phyloP scores from a whole-genome alignment of 35 echinoderm and acorn worm genomes.

The Heliocidaris tuberculata region DNA sequence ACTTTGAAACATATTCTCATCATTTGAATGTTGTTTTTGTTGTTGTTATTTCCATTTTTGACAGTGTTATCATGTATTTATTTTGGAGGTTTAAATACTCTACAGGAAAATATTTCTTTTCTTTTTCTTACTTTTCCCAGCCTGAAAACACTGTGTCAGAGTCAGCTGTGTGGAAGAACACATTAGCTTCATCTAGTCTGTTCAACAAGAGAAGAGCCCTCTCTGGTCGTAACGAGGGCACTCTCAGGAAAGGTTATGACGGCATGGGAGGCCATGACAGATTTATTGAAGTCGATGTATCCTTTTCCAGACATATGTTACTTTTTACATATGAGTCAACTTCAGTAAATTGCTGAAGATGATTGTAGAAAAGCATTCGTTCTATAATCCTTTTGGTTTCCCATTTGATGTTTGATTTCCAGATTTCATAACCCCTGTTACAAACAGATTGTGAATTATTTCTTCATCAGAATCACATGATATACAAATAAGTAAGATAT shows the following conservation, averaged over 20 bases:
- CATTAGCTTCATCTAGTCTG: slow-evolving; percentile 56
- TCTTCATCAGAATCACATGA: too few species aligned
- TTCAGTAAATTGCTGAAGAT: too few species aligned
- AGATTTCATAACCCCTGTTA: too few species aligned
- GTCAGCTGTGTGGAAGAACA: neutral
- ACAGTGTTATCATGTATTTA: too few species aligned
- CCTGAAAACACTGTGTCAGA: slow-evolving; percentile 20
- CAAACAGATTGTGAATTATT: too few species aligned
- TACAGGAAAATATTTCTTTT: neutral
- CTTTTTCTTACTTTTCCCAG: neutral
- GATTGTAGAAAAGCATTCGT: too few species aligned
- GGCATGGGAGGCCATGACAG: slow-evolving; percentile 65
- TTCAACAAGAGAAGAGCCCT: slow-evolving; percentile 57
- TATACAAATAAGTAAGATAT: too few species aligned
- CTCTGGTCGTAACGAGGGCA: neutral
- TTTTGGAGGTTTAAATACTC: neutral
- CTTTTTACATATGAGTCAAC: neutral
- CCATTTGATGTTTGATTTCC: too few species aligned
- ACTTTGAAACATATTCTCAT: too few species aligned
- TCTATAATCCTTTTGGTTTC: too few species aligned
- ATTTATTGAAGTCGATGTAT: slow-evolving; percentile 41
- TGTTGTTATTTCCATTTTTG: too few species aligned
- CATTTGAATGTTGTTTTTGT: too few species aligned
- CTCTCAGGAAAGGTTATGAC: slow-evolving; percentile 59
- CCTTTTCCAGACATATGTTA: slow-evolving; percentile 10